A percentile compares a stretch with the other conserved stretches of the same genome.
Evolutionary conservation across 1,140 invertebrate genomes (phyloP).

Genomic region (Drosophila mauritiana): DNA sequence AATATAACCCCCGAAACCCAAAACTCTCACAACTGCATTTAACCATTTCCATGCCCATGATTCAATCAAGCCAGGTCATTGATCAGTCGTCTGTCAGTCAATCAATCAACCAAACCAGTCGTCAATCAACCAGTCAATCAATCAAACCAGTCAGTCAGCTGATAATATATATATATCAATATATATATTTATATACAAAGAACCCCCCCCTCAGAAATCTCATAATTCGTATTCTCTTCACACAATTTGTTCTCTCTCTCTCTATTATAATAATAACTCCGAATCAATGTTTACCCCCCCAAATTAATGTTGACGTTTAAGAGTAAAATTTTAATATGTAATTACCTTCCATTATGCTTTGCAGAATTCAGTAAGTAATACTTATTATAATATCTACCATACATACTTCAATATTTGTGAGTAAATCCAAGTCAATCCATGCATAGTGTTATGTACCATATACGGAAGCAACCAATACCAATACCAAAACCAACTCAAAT

Average conservation of each 20-base stretch:
- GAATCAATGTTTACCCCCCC: conserved; percentile 66
- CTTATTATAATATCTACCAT: conserved; percentile 74
- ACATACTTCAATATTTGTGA: conserved; percentile 81
- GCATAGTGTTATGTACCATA: conserved; percentile 78
- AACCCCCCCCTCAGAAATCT: conserved; percentile 38
- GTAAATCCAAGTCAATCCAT: conserved; percentile 66
- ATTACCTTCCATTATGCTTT: conserved; percentile 84
- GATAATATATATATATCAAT: no score
- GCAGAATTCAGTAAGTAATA: conserved; percentile 85
- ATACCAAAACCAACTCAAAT: conserved; percentile 42
- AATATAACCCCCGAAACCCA: conserved; percentile 13
- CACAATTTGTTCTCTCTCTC: conserved; percentile 53
- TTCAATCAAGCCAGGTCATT: conserved; percentile 52
- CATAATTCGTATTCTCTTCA: conserved; percentile 72
- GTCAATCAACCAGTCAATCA: conserved; percentile 40
- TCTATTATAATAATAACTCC: conserved; percentile 52
- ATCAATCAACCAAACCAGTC: conserved; percentile 38
- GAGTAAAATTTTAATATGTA: conserved; percentile 82
- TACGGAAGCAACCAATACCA: conserved; percentile 67
- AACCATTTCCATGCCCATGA: conserved; percentile 53
- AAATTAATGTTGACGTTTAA: conserved; percentile 73
- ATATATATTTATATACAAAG: conserved; percentile 9
- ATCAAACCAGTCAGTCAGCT: conserved; percentile 43
- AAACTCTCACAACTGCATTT: conserved; percentile 38
- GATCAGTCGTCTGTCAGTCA: conserved; percentile 44